Conservation (phyloP, 2,888 invertebrate genomes). For the Aphodius sticticus region DNA sequence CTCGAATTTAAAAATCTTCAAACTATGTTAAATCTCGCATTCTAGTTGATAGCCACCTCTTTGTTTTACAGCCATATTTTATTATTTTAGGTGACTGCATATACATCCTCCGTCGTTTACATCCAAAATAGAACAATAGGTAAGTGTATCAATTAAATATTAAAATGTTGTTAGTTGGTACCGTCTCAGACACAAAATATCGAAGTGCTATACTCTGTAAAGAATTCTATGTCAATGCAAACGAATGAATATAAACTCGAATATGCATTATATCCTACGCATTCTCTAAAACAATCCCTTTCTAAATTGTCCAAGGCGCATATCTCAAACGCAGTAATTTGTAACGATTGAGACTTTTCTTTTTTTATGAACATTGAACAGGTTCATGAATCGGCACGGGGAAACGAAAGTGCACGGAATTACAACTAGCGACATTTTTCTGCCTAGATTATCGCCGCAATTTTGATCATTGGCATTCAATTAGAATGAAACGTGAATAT, state of each 20-base stretch:
- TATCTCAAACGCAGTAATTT: slow-evolving; percentile 4
- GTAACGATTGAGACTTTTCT: not conserved
- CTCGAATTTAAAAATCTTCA: too few species aligned
- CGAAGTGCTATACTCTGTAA: not conserved
- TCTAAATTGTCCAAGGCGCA: not conserved
- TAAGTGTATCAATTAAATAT: too few species aligned
- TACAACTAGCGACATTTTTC: not conserved
- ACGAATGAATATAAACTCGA: not conserved
- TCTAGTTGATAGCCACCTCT: too few species aligned
- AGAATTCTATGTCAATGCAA: not conserved
- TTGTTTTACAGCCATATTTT: too few species aligned
- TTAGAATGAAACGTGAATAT: not conserved
- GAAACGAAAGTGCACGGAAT: not conserved
- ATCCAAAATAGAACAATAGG: too few species aligned
- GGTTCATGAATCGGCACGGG: not conserved
- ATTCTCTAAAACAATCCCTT: not conserved
- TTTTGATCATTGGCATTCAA: slow-evolving; percentile 4
- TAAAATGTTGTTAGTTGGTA: too few species aligned
- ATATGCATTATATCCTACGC: not conserved
- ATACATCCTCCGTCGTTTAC: too few species aligned
- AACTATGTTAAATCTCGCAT: too few species aligned
- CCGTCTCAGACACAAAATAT: not conserved
- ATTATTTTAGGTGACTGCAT: too few species aligned
- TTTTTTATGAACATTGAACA: not conserved
- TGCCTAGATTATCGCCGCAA: not conserved